Evolutionary conservation across 2,113 vertebrate genomes (phyloP).

Genomic region (Osmerus eperlanus): DNA sequence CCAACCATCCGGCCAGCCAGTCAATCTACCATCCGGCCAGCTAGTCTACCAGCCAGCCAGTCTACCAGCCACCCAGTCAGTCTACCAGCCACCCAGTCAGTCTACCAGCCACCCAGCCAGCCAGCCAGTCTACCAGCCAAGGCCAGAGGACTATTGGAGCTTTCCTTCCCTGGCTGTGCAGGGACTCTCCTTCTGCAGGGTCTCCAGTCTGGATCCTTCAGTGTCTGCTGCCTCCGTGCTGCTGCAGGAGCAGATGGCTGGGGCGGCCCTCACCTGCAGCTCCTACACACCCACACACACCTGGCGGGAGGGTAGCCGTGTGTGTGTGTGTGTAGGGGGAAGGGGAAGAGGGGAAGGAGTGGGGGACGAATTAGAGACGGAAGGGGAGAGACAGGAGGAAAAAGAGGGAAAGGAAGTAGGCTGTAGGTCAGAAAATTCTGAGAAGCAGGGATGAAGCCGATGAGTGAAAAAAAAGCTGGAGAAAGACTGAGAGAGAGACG

Average conservation of each 20-base stretch:
- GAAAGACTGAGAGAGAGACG: neutral
- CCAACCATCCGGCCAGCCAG: no score
- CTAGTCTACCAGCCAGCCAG: no score
- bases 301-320: neutral
- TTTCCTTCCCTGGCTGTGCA: no score
- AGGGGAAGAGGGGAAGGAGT: neutral
- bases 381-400: neutral
- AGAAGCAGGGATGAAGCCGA: no score
- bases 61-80: no score
- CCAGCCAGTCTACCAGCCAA: no score
- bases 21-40: no score
- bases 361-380: neutral
- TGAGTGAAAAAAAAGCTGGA: neutral
- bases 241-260: slow-evolving; percentile 19
- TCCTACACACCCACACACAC: neutral
- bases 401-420: neutral
- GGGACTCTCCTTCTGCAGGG: no score
- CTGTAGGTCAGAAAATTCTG: neutral
- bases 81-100: no score
- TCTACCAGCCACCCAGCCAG: no score
- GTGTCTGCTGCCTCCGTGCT: neutral
- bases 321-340: neutral
- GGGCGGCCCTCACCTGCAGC: neutral
- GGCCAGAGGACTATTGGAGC: no score
- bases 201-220: no score